Percentiles rank a stretch among this genome's conserved stretches.
Conservation (phyloP, 2,113 vertebrate species). For the Elachura formosa region DNA sequence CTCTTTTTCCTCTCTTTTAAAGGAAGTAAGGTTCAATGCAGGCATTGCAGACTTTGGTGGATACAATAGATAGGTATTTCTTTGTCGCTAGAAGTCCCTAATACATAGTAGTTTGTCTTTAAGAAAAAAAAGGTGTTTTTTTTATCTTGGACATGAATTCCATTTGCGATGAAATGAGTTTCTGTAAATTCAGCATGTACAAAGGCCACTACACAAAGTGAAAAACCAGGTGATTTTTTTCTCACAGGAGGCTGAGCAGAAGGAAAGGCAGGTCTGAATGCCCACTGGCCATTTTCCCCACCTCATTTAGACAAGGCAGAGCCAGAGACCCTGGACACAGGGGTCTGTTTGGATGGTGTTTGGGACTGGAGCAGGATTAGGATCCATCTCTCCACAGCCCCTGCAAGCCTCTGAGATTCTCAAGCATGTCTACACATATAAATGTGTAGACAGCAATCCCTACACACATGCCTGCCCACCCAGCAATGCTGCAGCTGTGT, state of each 20-base stretch:
- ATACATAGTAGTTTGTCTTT: conserved; percentile 61
- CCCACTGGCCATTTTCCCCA: background rate
- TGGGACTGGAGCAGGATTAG: background rate
- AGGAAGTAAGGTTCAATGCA: conserved; percentile 79
- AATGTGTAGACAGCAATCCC: accelerated
- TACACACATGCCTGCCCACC: accelerated
- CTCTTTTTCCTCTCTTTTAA: conserved; percentile 69
- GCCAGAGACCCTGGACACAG: background rate
- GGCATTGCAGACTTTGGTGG: conserved; percentile 93
- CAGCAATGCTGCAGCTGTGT: background rate
- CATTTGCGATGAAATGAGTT: conserved; percentile 53
- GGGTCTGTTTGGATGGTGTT: background rate
- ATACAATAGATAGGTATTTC: conserved; percentile 79
- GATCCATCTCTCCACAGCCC: background rate
- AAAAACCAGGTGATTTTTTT: conserved; percentile 72
- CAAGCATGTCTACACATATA: accelerated
- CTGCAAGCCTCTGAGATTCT: background rate
- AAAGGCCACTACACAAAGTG: conserved; percentile 92
- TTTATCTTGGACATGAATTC: conserved; percentile 61
- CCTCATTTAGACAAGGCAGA: background rate
- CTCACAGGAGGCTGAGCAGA: conserved; percentile 5
- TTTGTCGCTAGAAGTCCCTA: conserved; percentile 69
- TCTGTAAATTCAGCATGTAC: conserved; percentile 77
- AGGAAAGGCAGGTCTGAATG: background rate
- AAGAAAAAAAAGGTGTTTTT: conserved; percentile 1